Evolutionary conservation across 2,797 vertebrate species (phyloP).

Genomic region (Tachyglossus aculeatus): DNA sequence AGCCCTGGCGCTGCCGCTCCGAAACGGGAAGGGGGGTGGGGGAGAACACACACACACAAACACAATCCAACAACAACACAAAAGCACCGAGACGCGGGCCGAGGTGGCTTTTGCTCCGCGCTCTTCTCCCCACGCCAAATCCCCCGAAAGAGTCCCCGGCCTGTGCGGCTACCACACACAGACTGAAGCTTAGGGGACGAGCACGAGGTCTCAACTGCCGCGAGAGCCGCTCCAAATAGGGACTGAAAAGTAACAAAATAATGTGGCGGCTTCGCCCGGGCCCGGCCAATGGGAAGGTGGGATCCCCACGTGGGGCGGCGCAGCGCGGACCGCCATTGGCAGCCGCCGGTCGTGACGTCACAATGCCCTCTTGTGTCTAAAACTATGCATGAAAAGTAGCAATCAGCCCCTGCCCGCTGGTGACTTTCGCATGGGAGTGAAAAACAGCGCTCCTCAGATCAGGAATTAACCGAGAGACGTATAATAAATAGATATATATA

Average conservation of each 20-base stretch:
- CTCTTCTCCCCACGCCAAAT: neutral
- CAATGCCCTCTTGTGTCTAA: constrained; percentile 87
- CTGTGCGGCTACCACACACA: constrained; percentile 83
- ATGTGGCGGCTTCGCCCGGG: constrained; percentile 50
- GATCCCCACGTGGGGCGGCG: constrained; percentile 84
- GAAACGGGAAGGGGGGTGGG: constrained; percentile 12
- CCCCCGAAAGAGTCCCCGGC: constrained; percentile 64
- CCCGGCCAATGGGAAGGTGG: constrained; percentile 50
- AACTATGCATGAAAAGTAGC: constrained; percentile 71
- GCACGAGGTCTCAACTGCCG: constrained; percentile 86
- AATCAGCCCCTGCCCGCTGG: constrained; percentile 64
- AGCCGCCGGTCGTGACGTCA: constrained; percentile 70
- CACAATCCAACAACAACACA: neutral
- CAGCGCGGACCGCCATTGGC: constrained; percentile 72
- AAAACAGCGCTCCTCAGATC: constrained; percentile 64
- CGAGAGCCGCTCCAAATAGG: constrained; percentile 76
- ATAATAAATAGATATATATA: constrained; percentile 67
- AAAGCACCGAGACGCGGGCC: neutral
- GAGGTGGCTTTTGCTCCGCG: neutral
- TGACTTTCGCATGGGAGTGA: constrained; percentile 62
- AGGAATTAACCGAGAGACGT: constrained; percentile 64
- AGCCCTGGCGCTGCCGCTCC: neutral
- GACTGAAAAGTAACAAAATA: constrained; percentile 77
- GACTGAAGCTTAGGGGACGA: constrained; percentile 77
- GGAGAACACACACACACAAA: constrained; percentile 13